These are phyloP conservation scores for Galaxea fascicularis DNA, from an alignment of 92 coral and sea anemone species.

Conservation along the genomic window DNA sequence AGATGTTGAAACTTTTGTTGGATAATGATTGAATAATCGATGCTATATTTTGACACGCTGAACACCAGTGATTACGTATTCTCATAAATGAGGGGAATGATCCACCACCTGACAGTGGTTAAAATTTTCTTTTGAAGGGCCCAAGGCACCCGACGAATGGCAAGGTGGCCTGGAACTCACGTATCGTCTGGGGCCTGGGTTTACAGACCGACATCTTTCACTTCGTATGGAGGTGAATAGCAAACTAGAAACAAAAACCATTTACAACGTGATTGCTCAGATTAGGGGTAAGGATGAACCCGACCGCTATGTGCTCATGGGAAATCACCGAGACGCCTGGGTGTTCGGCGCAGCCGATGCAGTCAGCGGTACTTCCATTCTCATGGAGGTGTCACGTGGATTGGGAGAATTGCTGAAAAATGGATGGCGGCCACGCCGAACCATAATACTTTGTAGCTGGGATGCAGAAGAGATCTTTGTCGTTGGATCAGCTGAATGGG, in stretches of 20 bases:
- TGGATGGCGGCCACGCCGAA: conserved; percentile 97
- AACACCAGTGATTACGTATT: not conserved
- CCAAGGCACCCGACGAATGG: conserved; percentile 77
- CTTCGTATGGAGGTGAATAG: conserved; percentile 70
- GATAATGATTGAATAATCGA: no score
- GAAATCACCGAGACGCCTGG: conserved; percentile 99
- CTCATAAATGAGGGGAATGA: no score
- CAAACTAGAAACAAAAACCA: conserved; percentile 57
- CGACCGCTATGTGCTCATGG: conserved; percentile 97
- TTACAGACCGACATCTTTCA: conserved; percentile 54
- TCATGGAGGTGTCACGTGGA: conserved; percentile 98
- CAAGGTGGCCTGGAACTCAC: conserved; percentile 71
- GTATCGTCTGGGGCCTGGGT: conserved; percentile 90
- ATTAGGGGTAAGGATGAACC: conserved; percentile 89
- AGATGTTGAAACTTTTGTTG: no score
- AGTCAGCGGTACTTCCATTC: conserved; percentile 87
- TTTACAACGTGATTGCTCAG: conserved; percentile 89
- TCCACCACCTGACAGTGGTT: not conserved
- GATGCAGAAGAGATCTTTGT: conserved; percentile 94
- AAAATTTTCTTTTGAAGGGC: conserved; percentile 54
- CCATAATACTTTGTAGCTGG: conserved; percentile 97
- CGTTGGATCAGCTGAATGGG: conserved; percentile 94
- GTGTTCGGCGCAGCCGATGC: conserved; percentile 96
- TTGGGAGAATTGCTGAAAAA: conserved; percentile 79
- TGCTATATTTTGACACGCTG: no score